Base-by-base conservation (phyloP, 2,113 vertebrate species). In the Pantherophis guttatus region DNA sequence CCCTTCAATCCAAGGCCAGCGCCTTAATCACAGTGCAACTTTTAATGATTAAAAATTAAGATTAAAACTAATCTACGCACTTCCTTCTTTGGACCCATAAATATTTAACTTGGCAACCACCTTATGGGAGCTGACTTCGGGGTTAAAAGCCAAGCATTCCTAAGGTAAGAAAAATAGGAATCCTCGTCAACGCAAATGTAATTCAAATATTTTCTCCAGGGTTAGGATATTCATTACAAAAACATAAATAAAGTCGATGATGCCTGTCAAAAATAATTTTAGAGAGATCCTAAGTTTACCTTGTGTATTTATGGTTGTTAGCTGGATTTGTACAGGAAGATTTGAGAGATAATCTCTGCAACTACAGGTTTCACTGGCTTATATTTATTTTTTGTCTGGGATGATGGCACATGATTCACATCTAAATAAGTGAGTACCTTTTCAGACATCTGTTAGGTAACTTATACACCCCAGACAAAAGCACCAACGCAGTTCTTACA, bases 311-410 rank as follows among this genome's bases (percentile, higher is more conserved):
- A 65, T 24, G 57, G 26, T 92, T 57, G n/a, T 29, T 8, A 39
- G 52, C 44, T 93, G 65, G 53, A 21, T 89, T 86, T 86, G 89
- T 26, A 86, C 52, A 86, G 5, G 88, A 93, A 59, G 88, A 23
- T 50, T 86, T 90, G 21, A 52, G 88, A 59, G 70, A 88, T 10
- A 59, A 59, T 93, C 57, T n/a, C 88, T 86, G 70, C 85, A 90
- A 93, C 55, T 86, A 26, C 55, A 93, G 90, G 88, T 33, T 1
- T 59, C 7, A 88, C 44, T n/a, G 55, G 50, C 59, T 90, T 86
- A 57, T 90, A 58, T 93, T 85, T 90, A 75, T 86, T 93, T 92
- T 93, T 48, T 93, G 92, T 90, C 92, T 93, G 88, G 88, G 89
- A 90, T 53, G 55, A 75, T 53, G 65, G 90, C 88, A 88, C 90